These are phyloP conservation scores for Prunella himalayana DNA, from an alignment of 2,113 vertebrate species.

Conservation along the genomic window DNA sequence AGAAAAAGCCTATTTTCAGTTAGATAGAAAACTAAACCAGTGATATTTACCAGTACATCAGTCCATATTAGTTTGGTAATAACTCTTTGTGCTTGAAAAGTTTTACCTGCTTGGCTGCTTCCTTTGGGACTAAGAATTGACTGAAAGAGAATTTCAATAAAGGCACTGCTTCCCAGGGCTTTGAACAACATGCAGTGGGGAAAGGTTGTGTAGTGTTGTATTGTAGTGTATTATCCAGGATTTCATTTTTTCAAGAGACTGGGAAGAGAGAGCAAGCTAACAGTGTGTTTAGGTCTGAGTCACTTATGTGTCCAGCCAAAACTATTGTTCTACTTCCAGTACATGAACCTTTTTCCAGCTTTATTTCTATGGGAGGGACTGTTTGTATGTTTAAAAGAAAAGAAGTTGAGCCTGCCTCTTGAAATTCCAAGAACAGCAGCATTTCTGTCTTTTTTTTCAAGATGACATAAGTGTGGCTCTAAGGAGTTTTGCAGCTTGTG, in stretches of 20 bases:
- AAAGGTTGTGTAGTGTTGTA: neutral
- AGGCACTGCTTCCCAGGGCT: neutral
- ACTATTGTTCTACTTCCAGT: neutral
- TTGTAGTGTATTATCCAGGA: neutral
- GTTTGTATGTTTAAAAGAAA: neutral
- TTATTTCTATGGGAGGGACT: neutral
- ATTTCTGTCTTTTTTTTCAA: neutral
- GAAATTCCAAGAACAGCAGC: neutral
- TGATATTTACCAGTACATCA: neutral
- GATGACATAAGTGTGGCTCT: neutral
- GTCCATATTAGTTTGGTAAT: neutral
- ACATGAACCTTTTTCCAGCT: neutral
- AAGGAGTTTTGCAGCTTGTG: neutral
- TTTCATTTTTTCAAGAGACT: neutral
- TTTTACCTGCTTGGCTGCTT: neutral
- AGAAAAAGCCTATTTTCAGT: neutral
- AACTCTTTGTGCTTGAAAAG: neutral
- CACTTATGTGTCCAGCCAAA: neutral
- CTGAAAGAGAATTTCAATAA: neutral
- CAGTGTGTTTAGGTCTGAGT: neutral
- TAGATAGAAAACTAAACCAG: neutral
- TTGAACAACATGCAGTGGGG: rapidly evolving
- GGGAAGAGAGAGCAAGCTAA: neutral
- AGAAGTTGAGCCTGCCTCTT: neutral
- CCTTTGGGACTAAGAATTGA: neutral